phyloP scores from a whole-genome alignment of 1,140 invertebrate genomes.

The Pachypeltis micranthus region DNA sequence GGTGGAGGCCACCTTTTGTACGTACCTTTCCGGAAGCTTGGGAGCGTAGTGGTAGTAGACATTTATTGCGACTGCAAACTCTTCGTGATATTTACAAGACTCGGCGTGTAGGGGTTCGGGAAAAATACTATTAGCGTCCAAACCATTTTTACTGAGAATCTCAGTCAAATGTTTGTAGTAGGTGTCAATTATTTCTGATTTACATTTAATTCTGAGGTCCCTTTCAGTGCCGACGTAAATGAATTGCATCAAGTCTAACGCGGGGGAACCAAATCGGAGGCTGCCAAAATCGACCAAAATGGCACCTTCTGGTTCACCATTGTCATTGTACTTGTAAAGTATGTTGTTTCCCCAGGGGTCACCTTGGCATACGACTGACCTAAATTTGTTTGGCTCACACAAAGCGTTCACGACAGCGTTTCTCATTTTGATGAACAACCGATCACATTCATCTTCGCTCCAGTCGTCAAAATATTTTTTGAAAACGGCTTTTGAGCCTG shows the following conservation, averaged over 20 bases:
- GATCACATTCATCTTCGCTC: too few species aligned
- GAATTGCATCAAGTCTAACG: slow-evolving; percentile 8
- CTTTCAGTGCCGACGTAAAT: background rate
- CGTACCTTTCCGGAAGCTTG: background rate
- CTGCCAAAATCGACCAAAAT: slow-evolving; percentile 11
- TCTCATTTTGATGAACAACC: too few species aligned
- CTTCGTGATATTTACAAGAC: background rate
- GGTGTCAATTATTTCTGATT: too few species aligned
- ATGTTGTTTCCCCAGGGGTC: too few species aligned
- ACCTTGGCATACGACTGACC: slow-evolving; percentile 4
- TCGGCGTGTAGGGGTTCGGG: background rate
- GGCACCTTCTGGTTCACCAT: background rate
- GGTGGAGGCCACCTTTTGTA: background rate
- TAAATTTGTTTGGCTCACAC: too few species aligned
- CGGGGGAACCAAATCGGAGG: slow-evolving; percentile 4
- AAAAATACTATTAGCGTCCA: background rate
- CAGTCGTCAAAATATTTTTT: too few species aligned
- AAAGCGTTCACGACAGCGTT: too few species aligned
- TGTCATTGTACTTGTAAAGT: slow-evolving; percentile 2
- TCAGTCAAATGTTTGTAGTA: background rate
- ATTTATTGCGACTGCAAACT: background rate
- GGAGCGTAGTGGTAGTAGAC: slow-evolving; percentile 9
- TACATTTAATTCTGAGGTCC: background rate
- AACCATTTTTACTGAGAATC: background rate
- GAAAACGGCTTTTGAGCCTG: too few species aligned